Evolutionary conservation across 2,797 vertebrate genomes (phyloP).

Genomic region (Leptatherina wallacei): DNA sequence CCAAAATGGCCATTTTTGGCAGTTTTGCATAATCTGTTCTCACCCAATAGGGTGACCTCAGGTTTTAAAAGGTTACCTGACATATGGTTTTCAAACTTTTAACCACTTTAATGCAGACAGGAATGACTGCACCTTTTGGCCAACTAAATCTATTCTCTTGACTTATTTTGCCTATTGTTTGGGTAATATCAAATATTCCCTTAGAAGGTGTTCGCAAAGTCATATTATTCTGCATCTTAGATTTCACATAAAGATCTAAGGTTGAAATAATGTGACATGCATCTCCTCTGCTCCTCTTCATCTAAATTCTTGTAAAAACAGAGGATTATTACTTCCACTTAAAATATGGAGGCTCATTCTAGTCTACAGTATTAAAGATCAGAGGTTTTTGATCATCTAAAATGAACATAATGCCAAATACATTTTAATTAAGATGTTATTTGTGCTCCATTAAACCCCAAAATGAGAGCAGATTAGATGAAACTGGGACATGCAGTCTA

Average conservation of each 20-base stretch:
- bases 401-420: conserved; percentile 9
- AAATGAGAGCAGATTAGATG: background rate
- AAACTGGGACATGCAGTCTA: background rate
- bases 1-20: too few relatives aligned
- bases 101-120: background rate
- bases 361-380: background rate
- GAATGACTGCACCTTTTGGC: background rate
- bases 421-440: conserved; percentile 3
- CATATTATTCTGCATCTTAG: background rate
- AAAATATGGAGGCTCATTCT: background rate
- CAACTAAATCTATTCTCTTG: background rate
- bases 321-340: conserved; percentile 1
- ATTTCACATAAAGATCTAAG: too few relatives aligned
- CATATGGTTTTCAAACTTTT: background rate
- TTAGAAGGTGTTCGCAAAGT: background rate
- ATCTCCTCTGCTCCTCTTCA: too few relatives aligned
- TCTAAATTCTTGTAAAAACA: too few relatives aligned
- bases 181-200: background rate
- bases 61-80: background rate
- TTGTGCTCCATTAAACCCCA: background rate
- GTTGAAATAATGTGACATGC: background rate
- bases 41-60: too few relatives aligned
- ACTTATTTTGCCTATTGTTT: background rate
- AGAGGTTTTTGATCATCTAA: background rate
- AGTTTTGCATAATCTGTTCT: too few relatives aligned